These are phyloP conservation scores for Cherax quadricarinatus DNA, from an alignment of 1,140 invertebrate genomes.

Conservation along the genomic window DNA sequence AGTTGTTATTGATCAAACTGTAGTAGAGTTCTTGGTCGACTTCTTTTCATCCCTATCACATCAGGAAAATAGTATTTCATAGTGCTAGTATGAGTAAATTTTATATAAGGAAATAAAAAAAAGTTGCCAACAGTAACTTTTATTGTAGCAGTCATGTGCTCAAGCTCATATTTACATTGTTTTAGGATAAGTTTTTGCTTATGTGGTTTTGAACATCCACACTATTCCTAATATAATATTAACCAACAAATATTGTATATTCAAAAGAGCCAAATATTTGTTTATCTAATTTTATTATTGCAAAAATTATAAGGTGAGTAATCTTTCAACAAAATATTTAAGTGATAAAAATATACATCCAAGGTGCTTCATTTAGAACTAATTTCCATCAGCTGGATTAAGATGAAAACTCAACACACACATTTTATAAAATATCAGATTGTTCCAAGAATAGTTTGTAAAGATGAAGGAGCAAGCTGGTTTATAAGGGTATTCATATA, in stretches of 20 bases:
- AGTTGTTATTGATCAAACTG: too few relatives aligned
- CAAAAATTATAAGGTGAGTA: neutral
- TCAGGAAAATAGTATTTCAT: too few relatives aligned
- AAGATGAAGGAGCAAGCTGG: too few relatives aligned
- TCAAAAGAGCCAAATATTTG: neutral
- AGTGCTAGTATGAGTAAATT: neutral
- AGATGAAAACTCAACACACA: too few relatives aligned
- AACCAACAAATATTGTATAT: neutral
- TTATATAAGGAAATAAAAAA: neutral
- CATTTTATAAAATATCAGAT: too few relatives aligned
- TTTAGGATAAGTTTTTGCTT: neutral
- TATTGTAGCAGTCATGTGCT: conserved; percentile 1
- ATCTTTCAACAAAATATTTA: neutral
- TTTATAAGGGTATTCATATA: too few relatives aligned
- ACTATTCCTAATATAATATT: neutral
- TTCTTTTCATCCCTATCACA: too few relatives aligned
- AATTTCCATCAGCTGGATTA: too few relatives aligned
- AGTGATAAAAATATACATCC: neutral
- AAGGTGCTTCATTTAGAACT: neutral
- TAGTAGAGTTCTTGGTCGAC: too few relatives aligned
- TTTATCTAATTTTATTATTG: neutral
- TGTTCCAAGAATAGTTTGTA: too few relatives aligned
- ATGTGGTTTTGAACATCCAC: neutral
- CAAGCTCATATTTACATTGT: neutral
- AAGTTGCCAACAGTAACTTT: neutral